A percentile compares a stretch with the other conserved stretches of the same genome.
phyloP scores from a whole-genome alignment of 2,888 invertebrate genomes.

The Drosophila ustulata region DNA sequence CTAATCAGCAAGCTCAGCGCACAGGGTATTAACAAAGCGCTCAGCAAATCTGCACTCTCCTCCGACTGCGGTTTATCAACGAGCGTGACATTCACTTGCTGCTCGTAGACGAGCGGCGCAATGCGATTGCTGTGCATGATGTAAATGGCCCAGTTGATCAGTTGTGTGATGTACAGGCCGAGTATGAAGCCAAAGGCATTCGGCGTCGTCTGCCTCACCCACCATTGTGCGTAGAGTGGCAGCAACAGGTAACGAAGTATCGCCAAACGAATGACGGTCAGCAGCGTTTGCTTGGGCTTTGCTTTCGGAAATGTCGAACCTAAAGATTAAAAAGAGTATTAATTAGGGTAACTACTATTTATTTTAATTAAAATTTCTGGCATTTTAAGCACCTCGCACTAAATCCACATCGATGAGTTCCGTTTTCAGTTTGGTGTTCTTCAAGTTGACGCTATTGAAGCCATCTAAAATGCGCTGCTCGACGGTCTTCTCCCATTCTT shows the following conservation, averaged over 20 bases:
- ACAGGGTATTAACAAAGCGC: slow-evolving; percentile 90
- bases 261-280: slow-evolving; percentile 93
- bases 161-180: slow-evolving; percentile 91
- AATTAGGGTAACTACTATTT: not conserved
- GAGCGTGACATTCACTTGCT: slow-evolving; percentile 41
- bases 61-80: slow-evolving; percentile 51
- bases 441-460: slow-evolving; percentile 92
- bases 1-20: slow-evolving; percentile 91
- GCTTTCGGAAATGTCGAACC: slow-evolving; percentile 98
- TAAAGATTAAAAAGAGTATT: slow-evolving; percentile 79
- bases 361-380: not conserved
- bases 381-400: slow-evolving; percentile 90
- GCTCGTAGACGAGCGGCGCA: slow-evolving; percentile 37
- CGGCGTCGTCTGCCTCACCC: slow-evolving; percentile 94
- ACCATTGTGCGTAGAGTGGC: slow-evolving; percentile 95
- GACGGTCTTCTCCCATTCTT: slow-evolving; percentile 98
- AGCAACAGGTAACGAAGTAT: slow-evolving; percentile 92
- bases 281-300: slow-evolving; percentile 96
- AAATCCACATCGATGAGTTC: slow-evolving; percentile 98
- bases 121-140: slow-evolving; percentile 82
- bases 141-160: slow-evolving; percentile 85
- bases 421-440: slow-evolving; percentile 92
- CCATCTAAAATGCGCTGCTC: slow-evolving; percentile 96
- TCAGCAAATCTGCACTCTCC: slow-evolving; percentile 87
- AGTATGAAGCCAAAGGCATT: slow-evolving; percentile 91